Evolutionary conservation across 2,888 invertebrate species (phyloP).

Genomic region (Nomada ferruginata): DNA sequence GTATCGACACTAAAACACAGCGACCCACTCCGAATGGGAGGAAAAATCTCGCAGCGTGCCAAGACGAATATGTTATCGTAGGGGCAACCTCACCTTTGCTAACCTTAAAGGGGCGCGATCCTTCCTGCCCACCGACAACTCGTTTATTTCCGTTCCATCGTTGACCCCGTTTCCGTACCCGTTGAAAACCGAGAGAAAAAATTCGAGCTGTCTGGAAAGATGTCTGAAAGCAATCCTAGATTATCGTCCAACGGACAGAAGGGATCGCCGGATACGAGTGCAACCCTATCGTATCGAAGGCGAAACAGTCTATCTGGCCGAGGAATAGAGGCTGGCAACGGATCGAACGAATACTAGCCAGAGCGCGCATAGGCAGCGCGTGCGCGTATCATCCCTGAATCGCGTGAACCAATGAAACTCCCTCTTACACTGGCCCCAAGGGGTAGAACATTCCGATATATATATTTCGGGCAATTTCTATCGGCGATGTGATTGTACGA

Average conservation of each 20-base stretch:
- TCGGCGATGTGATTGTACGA: slow-evolving; percentile 24
- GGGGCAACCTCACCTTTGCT: slow-evolving; percentile 41
- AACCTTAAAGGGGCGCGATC: slow-evolving; percentile 55
- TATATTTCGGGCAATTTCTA: slow-evolving; percentile 48
- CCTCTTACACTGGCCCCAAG: slow-evolving; percentile 49
- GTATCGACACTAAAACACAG: slow-evolving; percentile 17
- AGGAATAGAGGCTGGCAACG: slow-evolving; percentile 57
- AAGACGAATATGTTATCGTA: slow-evolving; percentile 29
- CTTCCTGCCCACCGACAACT: slow-evolving; percentile 3
- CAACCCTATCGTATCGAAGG: slow-evolving; percentile 44
- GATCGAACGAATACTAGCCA: slow-evolving; percentile 65
- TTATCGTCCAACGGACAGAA: neutral
- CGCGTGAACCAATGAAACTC: slow-evolving; percentile 57
- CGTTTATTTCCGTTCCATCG: neutral
- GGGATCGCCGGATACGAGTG: slow-evolving; percentile 3
- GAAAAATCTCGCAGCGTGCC: slow-evolving; percentile 18
- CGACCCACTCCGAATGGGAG: slow-evolving; percentile 7
- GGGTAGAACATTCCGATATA: slow-evolving; percentile 46
- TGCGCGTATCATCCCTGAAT: slow-evolving; percentile 64
- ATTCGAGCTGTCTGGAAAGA: neutral
- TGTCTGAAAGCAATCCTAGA: neutral
- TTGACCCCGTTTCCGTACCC: neutral
- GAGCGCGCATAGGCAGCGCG: slow-evolving; percentile 59
- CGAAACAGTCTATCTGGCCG: slow-evolving; percentile 58
- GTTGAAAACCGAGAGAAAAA: no score